Conservation (phyloP, 2,113 vertebrate species). For the Monopterus albus region DNA sequence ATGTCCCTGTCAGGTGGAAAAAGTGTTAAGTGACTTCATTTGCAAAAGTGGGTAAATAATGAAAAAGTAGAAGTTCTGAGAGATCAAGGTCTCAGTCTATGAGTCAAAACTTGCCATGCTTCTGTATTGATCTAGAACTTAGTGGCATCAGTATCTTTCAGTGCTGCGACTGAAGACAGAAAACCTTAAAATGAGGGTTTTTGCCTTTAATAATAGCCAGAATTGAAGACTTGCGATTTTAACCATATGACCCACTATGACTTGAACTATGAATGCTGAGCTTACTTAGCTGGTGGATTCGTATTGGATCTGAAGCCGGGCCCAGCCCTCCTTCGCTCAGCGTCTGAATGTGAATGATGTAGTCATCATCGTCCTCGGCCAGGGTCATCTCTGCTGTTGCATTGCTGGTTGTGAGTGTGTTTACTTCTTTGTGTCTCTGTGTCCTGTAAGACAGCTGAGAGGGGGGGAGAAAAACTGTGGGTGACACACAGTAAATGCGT, state of each 20-base stretch:
- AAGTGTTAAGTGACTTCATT: constrained; percentile 70
- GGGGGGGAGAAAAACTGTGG: constrained; percentile 10
- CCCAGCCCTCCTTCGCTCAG: constrained; percentile 91
- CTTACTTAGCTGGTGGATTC: constrained; percentile 89
- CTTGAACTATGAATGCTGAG: neutral
- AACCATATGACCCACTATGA: neutral
- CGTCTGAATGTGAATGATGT: constrained; percentile 88
- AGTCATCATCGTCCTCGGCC: constrained; percentile 86
- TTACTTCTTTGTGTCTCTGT: constrained; percentile 82
- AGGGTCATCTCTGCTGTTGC: constrained; percentile 89
- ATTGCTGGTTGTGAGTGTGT: constrained; percentile 83
- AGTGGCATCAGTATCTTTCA: no score
- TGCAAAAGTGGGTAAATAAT: constrained; percentile 36
- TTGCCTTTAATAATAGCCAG: no score
- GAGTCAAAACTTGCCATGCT: constrained; percentile 22
- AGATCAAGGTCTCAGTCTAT: constrained; percentile 13
- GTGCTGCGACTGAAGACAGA: neutral
- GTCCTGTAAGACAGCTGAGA: constrained; percentile 90
- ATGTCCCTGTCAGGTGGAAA: constrained; percentile 59
- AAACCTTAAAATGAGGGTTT: neutral
- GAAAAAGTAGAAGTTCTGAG: constrained; percentile 9
- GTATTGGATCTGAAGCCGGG: constrained; percentile 88
- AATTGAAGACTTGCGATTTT: neutral
- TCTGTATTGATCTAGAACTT: constrained; percentile 11
- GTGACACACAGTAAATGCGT: constrained; percentile 26